These are phyloP conservation scores for Toxotes jaculatrix DNA, from an alignment of 2,113 vertebrate genomes.

Conservation along the genomic window DNA sequence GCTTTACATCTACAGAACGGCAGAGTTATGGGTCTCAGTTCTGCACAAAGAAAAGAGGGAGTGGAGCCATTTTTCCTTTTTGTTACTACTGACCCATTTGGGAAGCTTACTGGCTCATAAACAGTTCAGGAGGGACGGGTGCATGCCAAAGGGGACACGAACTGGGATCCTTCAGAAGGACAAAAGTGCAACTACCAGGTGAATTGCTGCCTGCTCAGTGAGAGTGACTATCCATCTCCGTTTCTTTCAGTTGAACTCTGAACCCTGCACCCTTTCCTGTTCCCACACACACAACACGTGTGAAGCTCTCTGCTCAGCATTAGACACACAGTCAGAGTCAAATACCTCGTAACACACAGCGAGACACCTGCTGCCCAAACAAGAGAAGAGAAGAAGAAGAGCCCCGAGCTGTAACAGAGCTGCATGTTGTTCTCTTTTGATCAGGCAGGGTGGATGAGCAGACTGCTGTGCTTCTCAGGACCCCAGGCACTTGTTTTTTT, in stretches of 20 bases:
- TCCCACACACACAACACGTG: constrained; percentile 29
- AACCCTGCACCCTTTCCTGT: background rate
- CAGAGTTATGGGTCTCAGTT: background rate
- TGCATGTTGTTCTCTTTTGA: constrained; percentile 70
- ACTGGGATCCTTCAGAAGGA: background rate
- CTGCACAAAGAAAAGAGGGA: background rate
- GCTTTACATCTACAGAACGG: background rate
- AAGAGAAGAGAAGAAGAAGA: constrained; percentile 33
- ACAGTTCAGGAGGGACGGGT: too few relatives aligned
- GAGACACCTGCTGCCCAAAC: constrained; percentile 57
- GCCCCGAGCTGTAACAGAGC: constrained; percentile 48
- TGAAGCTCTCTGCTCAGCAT: constrained; percentile 46
- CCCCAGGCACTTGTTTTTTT: constrained; percentile 11
- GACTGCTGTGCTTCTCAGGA: constrained; percentile 62
- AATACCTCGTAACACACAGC: constrained; percentile 51
- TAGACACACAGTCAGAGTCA: constrained; percentile 29
- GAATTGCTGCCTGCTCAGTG: background rate
- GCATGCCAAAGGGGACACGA: background rate
- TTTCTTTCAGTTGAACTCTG: background rate
- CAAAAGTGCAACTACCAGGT: background rate
- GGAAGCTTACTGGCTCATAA: too few relatives aligned
- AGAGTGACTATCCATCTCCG: background rate
- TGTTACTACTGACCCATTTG: background rate
- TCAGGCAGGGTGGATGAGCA: constrained; percentile 32
- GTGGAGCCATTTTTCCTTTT: background rate